Evolutionary conservation across 92 coral and sea anemone genomes (phyloP).

Genomic region (Umimayanthus kanabou): DNA sequence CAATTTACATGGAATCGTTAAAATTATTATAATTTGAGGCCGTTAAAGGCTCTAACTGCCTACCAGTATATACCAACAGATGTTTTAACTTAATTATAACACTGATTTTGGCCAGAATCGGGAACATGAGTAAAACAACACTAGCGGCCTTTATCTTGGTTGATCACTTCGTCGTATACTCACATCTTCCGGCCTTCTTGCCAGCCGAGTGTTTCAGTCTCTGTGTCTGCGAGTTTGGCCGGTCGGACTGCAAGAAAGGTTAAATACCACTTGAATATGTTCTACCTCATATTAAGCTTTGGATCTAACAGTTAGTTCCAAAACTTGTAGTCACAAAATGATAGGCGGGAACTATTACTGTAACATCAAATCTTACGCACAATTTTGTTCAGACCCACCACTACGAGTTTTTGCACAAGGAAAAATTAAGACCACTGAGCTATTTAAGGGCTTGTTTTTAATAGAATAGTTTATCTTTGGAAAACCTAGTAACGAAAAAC

Average conservation of each 20-base stretch:
- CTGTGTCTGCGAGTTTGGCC: conserved; percentile 31
- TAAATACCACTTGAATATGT: not conserved
- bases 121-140: not conserved
- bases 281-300: not conserved
- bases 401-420: no score
- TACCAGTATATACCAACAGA: not conserved
- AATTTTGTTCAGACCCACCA: no score
- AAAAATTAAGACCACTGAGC: no score
- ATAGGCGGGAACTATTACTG: no score
- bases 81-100: not conserved
- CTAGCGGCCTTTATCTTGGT: not conserved
- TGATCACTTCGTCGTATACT: not conserved
- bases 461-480: no score
- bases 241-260: not conserved
- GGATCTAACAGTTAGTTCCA: not conserved
- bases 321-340: not conserved
- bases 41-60: no score
- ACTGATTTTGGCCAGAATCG: not conserved
- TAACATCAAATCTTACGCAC: no score
- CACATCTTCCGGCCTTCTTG: conserved; percentile 18
- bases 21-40: no score
- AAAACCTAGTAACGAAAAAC: no score
- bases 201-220: conserved; percentile 13
- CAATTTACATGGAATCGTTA: no score
- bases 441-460: no score